Evolutionary conservation across 2,888 invertebrate genomes (phyloP), one percentile per base, ranked within the genome.

Genomic region (Drosophila mimica): DNA sequence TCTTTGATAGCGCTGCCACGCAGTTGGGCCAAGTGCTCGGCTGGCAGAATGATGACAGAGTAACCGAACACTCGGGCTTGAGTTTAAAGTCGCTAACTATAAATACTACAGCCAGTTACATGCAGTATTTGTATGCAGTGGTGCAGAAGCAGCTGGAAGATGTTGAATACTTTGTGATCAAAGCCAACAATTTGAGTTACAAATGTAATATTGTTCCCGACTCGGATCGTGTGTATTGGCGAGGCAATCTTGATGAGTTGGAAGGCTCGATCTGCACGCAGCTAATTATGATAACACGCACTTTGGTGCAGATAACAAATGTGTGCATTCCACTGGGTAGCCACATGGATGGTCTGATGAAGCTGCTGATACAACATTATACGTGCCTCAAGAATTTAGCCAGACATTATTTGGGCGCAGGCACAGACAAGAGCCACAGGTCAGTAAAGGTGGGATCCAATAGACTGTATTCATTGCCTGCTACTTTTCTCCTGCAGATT

Each of bases 251-350:
- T 52, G 94, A 94, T 81, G 91, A 92, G 0, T 94, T 94, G 80
- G 95, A 95, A 88, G 93, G 94, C 51, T 94, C 94, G 17, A 91
- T 95, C 33, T 95, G 95, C 78, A 94, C 94, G n/a, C 95, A 95
- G 76, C 84, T 95, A 49, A 94, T 94, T 46, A 94, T 94, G 36
- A 92, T 95, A 13, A 93, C 94, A 2, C 94, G 94, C 48, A 93
- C 94, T 13, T 86, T 95, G 54, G 92, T 94, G 62, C 93, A 93
- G 64, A 81, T 95, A 9, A 93, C 94, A 17, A 94, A 94, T 72
- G 93, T 94, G 9, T 92, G 93, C 34, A 91, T 95, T 30, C 94
- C 94, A 0, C 91, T 94, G n/a, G 95, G 95, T 0, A 86, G 91
- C 36, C 92, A 93, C 46, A 94, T 94, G 70, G 95, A 95, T 78